Conservation (phyloP, 2,797 vertebrate genomes). For the Morus bassanus region DNA sequence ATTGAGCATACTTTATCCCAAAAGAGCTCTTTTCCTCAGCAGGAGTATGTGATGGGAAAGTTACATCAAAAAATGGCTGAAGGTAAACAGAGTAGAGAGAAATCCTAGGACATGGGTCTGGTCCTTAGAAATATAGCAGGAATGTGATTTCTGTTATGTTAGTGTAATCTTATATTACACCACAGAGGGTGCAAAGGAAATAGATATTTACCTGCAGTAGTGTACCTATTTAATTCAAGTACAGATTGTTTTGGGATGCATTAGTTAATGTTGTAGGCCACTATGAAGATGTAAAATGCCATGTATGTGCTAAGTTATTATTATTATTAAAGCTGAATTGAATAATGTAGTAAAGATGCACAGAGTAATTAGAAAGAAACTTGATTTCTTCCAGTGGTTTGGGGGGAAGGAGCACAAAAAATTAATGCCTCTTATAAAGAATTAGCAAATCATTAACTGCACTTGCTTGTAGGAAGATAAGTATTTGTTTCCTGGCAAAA, state of each 20-base stretch:
- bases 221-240: conserved; percentile 9
- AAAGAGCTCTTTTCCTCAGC: not conserved
- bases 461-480: not conserved
- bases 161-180: not conserved
- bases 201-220: not conserved
- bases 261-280: not conserved
- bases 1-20: not conserved
- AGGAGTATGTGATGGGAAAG: not conserved
- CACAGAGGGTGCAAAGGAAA: not conserved
- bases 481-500: not conserved
- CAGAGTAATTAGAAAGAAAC: conserved; percentile 25
- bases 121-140: not conserved
- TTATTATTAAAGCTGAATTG: not conserved
- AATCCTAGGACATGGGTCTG: not conserved
- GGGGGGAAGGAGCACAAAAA: not conserved
- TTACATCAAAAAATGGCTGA: not conserved
- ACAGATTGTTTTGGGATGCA: not conserved
- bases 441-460: not conserved
- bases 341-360: not conserved
- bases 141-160: not conserved
- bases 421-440: conserved; percentile 12
- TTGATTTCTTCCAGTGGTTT: conserved; percentile 20
- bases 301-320: not conserved
- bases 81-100: not conserved
- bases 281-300: not conserved